Percentiles rank a stretch among this genome's conserved stretches.
Conservation (phyloP, 1,140 invertebrate species). For the Macrobrachium rosenbergii region DNA sequence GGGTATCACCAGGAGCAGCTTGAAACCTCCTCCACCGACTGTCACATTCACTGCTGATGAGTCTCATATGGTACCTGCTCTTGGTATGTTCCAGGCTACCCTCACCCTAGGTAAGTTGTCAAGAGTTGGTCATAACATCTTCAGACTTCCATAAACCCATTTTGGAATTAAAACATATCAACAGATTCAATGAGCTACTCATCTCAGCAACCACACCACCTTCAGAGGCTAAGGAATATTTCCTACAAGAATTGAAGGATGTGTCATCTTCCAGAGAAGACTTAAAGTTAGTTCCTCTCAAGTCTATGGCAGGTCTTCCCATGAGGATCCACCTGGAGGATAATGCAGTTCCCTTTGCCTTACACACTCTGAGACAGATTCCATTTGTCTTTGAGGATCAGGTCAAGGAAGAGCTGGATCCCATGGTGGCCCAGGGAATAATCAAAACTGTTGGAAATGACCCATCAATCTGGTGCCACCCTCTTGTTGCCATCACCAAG, state of each 20-base stretch:
- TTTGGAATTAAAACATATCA: background rate
- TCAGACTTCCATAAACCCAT: background rate
- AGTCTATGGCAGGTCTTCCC: background rate
- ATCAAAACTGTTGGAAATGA: too few species aligned
- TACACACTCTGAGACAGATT: too few species aligned
- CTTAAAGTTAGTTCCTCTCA: background rate
- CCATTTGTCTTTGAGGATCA: too few species aligned
- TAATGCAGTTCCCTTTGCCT: too few species aligned
- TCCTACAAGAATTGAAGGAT: background rate
- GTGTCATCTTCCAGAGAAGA: background rate
- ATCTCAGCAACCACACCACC: background rate
- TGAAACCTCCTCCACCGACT: background rate
- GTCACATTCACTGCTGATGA: slow-evolving; percentile 5
- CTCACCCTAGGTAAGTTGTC: background rate
- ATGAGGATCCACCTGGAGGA: slow-evolving; percentile 6
- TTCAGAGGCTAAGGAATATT: background rate
- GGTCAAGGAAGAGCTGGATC: too few species aligned
- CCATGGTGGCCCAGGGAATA: too few species aligned
- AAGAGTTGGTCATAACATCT: background rate
- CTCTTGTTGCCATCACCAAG: too few species aligned
- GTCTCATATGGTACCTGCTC: background rate
- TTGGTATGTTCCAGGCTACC: background rate
- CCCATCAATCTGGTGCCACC: too few species aligned
- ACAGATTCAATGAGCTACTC: background rate
- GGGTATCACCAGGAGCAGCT: too few species aligned